Conservation (phyloP, 2,113 vertebrate species). For the Saguinus imperator region DNA sequence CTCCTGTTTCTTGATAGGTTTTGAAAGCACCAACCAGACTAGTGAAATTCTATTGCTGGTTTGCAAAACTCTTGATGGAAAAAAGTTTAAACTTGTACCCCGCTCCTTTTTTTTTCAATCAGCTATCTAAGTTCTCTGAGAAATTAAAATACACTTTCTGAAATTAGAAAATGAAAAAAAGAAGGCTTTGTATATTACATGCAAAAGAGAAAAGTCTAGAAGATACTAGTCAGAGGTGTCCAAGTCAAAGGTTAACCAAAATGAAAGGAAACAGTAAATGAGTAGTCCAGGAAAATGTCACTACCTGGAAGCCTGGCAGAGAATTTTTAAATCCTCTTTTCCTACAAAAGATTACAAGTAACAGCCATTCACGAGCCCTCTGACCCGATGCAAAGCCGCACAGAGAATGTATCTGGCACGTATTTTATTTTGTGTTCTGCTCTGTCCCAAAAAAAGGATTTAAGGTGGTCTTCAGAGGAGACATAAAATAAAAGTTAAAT, state of each 20-base stretch:
- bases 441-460: not conserved
- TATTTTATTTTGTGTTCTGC: not conserved
- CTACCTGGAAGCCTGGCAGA: not conserved
- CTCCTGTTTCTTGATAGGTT: not conserved
- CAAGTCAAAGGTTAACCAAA: not conserved
- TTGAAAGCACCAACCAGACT: not conserved
- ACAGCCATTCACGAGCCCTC: accelerated
- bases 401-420: not conserved
- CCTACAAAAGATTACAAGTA: not conserved
- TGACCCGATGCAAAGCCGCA: not conserved
- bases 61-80: not conserved
- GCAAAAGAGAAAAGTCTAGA: not conserved
- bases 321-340: not conserved
- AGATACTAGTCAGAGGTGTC: not conserved
- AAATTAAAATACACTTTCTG: not conserved
- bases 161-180: not conserved
- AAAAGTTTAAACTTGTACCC: not conserved
- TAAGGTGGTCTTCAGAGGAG: not conserved
- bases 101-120: not conserved
- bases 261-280: not conserved
- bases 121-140: not conserved
- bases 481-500: not conserved
- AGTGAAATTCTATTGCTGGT: not conserved
- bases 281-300: not conserved
- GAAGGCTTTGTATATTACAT: not conserved